These are phyloP conservation scores for Aphelenchoides besseyi DNA, from an alignment of 1,140 invertebrate species.

Conservation along the genomic window DNA sequence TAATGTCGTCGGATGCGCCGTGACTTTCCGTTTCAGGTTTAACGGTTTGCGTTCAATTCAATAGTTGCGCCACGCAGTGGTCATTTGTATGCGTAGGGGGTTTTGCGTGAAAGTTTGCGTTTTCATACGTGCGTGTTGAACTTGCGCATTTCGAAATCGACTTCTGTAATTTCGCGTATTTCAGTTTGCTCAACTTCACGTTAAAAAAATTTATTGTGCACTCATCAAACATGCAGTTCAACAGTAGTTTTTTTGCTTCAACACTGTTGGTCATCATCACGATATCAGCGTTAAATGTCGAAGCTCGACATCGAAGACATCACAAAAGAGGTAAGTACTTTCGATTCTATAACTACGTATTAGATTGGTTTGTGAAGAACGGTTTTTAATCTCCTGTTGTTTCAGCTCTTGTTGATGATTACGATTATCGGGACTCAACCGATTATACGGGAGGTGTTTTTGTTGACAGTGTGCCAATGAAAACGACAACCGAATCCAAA, in stretches of 20 bases:
- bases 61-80: too few species aligned
- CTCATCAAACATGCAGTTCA: neutral
- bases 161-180: too few species aligned
- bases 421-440: slow-evolving; percentile 6
- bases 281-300: neutral
- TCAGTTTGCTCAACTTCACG: too few species aligned
- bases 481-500: neutral
- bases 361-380: neutral
- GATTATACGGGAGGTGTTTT: slow-evolving; percentile 15
- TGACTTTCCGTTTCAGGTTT: too few species aligned
- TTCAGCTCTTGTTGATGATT: slow-evolving; percentile 15
- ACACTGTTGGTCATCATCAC: neutral
- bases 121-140: too few species aligned
- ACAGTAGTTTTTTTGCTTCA: neutral
- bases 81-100: too few species aligned
- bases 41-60: too few species aligned
- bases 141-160: too few species aligned
- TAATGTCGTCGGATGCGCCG: too few species aligned
- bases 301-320: neutral
- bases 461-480: slow-evolving; percentile 13
- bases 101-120: too few species aligned
- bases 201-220: too few species aligned
- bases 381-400: neutral
- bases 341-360: neutral
- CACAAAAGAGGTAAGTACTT: slow-evolving; percentile 4